Evolutionary conservation across 2,888 invertebrate species (phyloP).

Genomic region (Orgyia antiqua): DNA sequence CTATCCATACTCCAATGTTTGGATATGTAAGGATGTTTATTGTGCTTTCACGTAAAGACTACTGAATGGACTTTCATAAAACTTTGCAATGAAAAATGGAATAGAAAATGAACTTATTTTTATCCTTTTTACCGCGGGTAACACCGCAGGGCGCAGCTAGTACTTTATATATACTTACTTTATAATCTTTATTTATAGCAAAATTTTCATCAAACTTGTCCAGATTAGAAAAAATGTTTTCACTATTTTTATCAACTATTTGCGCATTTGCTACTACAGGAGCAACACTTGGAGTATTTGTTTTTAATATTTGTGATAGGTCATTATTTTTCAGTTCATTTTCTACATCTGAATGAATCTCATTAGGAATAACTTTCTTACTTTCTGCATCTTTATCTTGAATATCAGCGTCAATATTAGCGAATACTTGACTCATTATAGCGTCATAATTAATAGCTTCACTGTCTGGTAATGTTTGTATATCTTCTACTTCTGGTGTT

Average conservation of each 20-base stretch:
- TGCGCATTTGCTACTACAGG: slow-evolving; percentile 16
- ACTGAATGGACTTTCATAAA: too few species aligned
- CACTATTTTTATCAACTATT: slow-evolving; percentile 44
- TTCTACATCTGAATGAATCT: slow-evolving; percentile 2
- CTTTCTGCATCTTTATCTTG: slow-evolving; percentile 29
- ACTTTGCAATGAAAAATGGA: too few species aligned
- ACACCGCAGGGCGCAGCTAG: too few species aligned
- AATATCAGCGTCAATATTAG: slow-evolving; percentile 62
- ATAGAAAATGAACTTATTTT: too few species aligned
- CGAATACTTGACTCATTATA: slow-evolving; percentile 59
- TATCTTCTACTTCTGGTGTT: slow-evolving; percentile 9
- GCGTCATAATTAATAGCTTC: slow-evolving; percentile 56
- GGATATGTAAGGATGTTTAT: too few species aligned
- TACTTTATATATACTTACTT: too few species aligned
- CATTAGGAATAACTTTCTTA: slow-evolving; percentile 4
- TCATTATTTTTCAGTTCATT: slow-evolving; percentile 7
- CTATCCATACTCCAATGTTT: too few species aligned
- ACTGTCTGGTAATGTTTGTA: slow-evolving; percentile 33
- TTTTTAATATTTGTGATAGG: slow-evolving; percentile 15
- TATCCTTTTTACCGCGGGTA: too few species aligned
- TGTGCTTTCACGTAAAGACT: too few species aligned
- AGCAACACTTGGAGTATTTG: slow-evolving; percentile 9
- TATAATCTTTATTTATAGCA: slow-evolving; percentile 21
- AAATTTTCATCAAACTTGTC: slow-evolving; percentile 40
- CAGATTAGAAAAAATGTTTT: slow-evolving; percentile 56